Conservation (phyloP, 2,888 invertebrate species). For the Meteorus colon region DNA sequence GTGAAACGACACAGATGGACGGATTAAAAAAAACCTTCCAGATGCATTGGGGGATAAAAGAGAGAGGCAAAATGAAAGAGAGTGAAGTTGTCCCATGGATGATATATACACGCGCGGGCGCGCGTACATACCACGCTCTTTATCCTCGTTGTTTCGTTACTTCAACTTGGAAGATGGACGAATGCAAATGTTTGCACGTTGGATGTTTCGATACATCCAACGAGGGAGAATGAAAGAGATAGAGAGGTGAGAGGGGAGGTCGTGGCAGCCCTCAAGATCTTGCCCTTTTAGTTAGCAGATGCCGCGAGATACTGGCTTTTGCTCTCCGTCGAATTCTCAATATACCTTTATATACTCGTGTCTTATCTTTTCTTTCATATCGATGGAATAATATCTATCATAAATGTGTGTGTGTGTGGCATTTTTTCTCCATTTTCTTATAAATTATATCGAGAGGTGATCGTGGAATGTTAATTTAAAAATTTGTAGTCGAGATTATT, state of each 20-base stretch:
- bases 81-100: slow-evolving; percentile 17
- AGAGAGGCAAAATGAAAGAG: slow-evolving; percentile 45
- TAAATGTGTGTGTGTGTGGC: not conserved
- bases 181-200: slow-evolving; percentile 38
- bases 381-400: slow-evolving; percentile 35
- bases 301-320: slow-evolving; percentile 64
- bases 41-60: slow-evolving; percentile 35
- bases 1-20: slow-evolving; percentile 33
- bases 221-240: slow-evolving; percentile 25
- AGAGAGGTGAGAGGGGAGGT: slow-evolving; percentile 47
- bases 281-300: slow-evolving; percentile 69
- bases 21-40: slow-evolving; percentile 35
- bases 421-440: not conserved
- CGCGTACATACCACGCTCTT: slow-evolving; percentile 11
- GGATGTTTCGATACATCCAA: slow-evolving; percentile 18
- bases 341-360: not conserved
- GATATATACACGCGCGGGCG: slow-evolving; percentile 10
- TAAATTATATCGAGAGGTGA: not conserved
- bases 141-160: slow-evolving; percentile 23
- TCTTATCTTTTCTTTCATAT: slow-evolving; percentile 26
- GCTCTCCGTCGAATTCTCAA: not conserved
- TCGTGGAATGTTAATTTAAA: not conserved
- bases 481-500: not conserved
- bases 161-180: slow-evolving; percentile 39
- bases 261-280: slow-evolving; percentile 58